Conservation (phyloP, 2,797 vertebrate species). For the Mormyrops attenuatus region DNA sequence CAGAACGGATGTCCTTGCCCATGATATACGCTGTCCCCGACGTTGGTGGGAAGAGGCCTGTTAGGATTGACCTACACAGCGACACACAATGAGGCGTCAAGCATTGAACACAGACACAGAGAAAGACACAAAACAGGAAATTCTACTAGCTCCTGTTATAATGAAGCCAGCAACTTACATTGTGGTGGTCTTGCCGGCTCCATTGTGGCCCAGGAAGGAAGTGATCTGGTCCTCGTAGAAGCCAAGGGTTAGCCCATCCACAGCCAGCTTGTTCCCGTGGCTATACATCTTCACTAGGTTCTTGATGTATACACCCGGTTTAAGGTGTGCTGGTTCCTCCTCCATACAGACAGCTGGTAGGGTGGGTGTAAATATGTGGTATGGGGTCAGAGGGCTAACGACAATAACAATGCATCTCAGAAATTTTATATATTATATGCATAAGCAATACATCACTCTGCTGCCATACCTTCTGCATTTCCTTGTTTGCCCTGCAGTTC, state of each 20-base stretch:
- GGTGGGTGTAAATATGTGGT: background rate
- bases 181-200: constrained; percentile 96
- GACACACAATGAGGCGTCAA: background rate
- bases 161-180: constrained; percentile 67
- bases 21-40: constrained; percentile 94
- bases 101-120: background rate
- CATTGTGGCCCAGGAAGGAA: constrained; percentile 95
- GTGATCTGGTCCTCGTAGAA: constrained; percentile 97
- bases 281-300: constrained; percentile 94
- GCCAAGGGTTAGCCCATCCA: constrained; percentile 84
- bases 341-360: constrained; percentile 77
- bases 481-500: constrained; percentile 62
- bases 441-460: background rate
- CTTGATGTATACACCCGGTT: constrained; percentile 89
- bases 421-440: background rate
- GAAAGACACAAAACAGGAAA: background rate
- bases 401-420: background rate
- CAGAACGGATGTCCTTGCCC: constrained; percentile 87
- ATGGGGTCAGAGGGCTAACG: background rate
- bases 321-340: constrained; percentile 83
- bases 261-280: constrained; percentile 88
- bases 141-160: background rate
- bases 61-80: constrained; percentile 85
- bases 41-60: constrained; percentile 92
- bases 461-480: constrained; percentile 70